These are phyloP conservation scores for Dreissena rostriformis DNA, from an alignment of 1,140 invertebrate species.

Conservation along the genomic window DNA sequence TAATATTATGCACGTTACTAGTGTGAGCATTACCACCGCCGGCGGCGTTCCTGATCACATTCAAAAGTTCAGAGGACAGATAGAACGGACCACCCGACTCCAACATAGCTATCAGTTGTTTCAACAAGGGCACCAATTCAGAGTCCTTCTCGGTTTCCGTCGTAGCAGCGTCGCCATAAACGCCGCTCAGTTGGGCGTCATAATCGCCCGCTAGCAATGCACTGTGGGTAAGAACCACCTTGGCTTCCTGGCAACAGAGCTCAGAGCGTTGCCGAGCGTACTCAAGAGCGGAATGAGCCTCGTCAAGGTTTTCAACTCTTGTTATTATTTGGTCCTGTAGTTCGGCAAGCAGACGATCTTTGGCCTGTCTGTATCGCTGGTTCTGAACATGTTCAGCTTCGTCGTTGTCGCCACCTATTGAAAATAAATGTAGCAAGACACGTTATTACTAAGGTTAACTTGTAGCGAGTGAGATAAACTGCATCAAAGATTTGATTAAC, in stretches of 20 bases:
- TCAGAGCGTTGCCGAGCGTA: constrained; percentile 75
- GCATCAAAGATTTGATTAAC: neutral
- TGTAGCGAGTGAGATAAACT: too few species aligned
- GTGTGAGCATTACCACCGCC: constrained; percentile 57
- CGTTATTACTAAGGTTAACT: too few species aligned
- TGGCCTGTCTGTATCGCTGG: constrained; percentile 76
- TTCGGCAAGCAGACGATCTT: constrained; percentile 72
- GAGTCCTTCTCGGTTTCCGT: constrained; percentile 64
- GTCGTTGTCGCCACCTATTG: constrained; percentile 72
- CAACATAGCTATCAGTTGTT: constrained; percentile 77
- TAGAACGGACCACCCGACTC: constrained; percentile 78
- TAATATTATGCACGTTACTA: constrained; percentile 65
- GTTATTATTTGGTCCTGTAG: constrained; percentile 73
- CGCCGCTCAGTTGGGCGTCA: constrained; percentile 73
- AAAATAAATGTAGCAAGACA: neutral
- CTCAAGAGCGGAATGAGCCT: constrained; percentile 74
- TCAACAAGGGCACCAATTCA: constrained; percentile 77
- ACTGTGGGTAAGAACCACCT: constrained; percentile 70
- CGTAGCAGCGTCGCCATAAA: constrained; percentile 74
- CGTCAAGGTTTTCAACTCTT: constrained; percentile 72
- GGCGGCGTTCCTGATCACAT: constrained; percentile 66
- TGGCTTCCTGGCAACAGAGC: constrained; percentile 73
- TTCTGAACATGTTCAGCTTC: constrained; percentile 73
- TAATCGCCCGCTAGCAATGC: constrained; percentile 74
- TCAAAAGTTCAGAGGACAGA: constrained; percentile 72